Evolutionary conservation across 2,113 vertebrate species (phyloP).

Genomic region (Laterallus jamaicensis): DNA sequence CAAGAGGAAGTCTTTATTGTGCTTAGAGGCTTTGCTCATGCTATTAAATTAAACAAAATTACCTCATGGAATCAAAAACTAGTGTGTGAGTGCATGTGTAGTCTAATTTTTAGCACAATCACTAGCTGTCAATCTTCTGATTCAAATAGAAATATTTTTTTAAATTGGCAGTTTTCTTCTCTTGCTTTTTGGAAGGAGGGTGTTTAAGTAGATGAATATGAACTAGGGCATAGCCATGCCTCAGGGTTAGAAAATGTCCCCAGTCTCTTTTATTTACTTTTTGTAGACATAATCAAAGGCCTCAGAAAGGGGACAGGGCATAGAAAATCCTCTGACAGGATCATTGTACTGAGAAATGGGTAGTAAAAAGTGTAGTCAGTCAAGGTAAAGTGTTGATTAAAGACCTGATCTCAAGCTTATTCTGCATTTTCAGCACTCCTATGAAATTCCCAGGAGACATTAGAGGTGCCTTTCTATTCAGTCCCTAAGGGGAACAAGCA

Average conservation of each 20-base stretch:
- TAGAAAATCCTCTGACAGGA: not conserved
- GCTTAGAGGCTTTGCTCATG: not conserved
- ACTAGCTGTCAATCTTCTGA: not conserved
- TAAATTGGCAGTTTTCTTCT: not conserved
- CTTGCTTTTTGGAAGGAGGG: not conserved
- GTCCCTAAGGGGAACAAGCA: not conserved
- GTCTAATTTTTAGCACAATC: not conserved
- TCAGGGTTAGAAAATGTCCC: not conserved
- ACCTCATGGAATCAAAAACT: not conserved
- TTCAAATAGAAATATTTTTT: not conserved
- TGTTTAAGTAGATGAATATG: not conserved
- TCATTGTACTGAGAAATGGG: not conserved
- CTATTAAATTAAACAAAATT: not conserved
- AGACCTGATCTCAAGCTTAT: constrained; percentile 7
- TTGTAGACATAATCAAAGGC: not conserved
- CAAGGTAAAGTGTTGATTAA: constrained; percentile 19
- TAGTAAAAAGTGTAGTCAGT: not conserved
- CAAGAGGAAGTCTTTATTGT: not conserved
- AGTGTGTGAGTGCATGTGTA: not conserved
- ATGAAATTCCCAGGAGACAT: not conserved
- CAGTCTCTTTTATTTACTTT: not conserved
- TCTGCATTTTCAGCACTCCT: constrained; percentile 9
- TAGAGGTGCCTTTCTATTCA: constrained; percentile 15
- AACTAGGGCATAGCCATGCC: not conserved
- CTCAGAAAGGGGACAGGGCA: not conserved